Conservation (phyloP, 1,140 invertebrate genomes). For the Tyrophagus putrescentiae region DNA sequence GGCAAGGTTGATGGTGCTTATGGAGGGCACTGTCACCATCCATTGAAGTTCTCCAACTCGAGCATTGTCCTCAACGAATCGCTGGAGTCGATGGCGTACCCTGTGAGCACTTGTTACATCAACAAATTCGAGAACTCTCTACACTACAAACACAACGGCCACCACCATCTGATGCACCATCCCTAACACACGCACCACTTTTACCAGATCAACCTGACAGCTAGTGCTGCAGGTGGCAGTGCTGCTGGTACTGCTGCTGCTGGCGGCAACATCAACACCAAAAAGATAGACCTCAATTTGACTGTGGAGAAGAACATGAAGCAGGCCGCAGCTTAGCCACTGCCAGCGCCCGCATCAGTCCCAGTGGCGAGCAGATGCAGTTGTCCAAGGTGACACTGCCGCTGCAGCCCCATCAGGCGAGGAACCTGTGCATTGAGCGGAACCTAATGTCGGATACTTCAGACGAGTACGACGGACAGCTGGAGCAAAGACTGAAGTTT, state of each 20-base stretch:
- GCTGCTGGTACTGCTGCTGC: no score
- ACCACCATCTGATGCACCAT: constrained; percentile 15
- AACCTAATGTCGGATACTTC: constrained; percentile 52
- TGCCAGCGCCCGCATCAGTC: background rate
- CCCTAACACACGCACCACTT: constrained; percentile 10
- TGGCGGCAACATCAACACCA: no score
- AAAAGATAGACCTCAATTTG: background rate
- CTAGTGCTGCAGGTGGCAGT: no score
- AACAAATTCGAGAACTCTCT: constrained; percentile 16
- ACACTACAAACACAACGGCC: constrained; percentile 2
- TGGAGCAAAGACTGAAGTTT: constrained; percentile 40
- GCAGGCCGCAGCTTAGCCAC: no score
- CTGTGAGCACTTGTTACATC: constrained; percentile 1
- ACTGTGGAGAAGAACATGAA: constrained; percentile 5
- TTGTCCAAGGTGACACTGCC: constrained; percentile 31
- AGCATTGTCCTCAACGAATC: constrained; percentile 2
- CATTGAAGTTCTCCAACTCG: no score
- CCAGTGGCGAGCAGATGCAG: no score
- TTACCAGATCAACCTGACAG: background rate
- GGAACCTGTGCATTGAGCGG: constrained; percentile 72
- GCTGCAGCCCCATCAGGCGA: constrained; percentile 64
- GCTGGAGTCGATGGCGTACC: background rate
- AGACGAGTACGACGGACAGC: constrained; percentile 44
- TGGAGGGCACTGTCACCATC: no score
- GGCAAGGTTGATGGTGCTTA: no score